Evolutionary conservation across 2,888 invertebrate species (phyloP).

Genomic region (Malacosoma neustria): DNA sequence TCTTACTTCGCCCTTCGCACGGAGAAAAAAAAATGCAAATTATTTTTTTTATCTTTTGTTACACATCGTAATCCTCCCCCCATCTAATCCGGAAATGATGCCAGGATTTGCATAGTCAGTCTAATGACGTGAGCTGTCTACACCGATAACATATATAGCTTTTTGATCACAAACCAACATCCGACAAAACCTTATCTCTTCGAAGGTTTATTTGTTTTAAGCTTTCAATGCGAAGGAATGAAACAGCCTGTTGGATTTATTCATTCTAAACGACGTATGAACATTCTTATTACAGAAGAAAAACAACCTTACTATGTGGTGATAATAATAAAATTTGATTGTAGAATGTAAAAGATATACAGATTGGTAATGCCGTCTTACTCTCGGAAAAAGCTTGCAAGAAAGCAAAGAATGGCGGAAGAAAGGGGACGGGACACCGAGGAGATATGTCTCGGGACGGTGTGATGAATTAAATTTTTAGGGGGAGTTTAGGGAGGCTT

Average conservation of each 20-base stretch:
- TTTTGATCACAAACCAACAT: conserved; percentile 54
- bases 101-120: neutral
- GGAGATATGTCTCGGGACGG: conserved; percentile 67
- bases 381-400: conserved; percentile 68
- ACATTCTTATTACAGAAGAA: conserved; percentile 4
- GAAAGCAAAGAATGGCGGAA: conserved; percentile 71
- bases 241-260: conserved; percentile 52
- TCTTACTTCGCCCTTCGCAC: too few species aligned
- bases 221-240: conserved; percentile 67
- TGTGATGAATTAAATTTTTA: conserved; percentile 75
- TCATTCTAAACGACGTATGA: conserved; percentile 27
- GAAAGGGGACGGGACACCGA: conserved; percentile 64
- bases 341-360: conserved; percentile 25
- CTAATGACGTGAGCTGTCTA: conserved; percentile 11
- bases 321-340: conserved; percentile 17
- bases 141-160: conserved; percentile 36
- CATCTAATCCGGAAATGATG: neutral
- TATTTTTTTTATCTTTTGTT: too few species aligned
- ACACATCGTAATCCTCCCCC: neutral
- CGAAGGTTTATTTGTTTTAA: conserved; percentile 71
- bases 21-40: too few species aligned
- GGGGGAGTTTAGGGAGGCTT: conserved; percentile 52
- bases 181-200: conserved; percentile 59
- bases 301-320: fast-evolving
- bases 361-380: conserved; percentile 36